These are phyloP conservation scores for Drosophila siamana DNA, from an alignment of 2,888 invertebrate genomes.

Conservation along the genomic window DNA sequence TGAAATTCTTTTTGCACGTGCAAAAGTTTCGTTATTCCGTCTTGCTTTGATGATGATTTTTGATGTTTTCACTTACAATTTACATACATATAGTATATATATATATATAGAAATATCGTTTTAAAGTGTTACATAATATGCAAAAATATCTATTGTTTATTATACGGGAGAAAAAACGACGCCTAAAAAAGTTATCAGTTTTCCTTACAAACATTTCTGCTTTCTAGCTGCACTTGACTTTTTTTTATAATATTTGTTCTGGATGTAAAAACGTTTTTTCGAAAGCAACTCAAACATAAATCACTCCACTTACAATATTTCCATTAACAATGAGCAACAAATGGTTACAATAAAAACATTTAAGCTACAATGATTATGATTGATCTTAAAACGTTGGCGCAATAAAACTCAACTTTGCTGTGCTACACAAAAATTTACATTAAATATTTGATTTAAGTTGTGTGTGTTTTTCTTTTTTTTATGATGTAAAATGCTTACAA, in stretches of 20 bases:
- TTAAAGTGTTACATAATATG: constrained; percentile 75
- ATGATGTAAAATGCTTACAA: constrained; percentile 72
- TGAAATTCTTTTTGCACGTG: constrained; percentile 38
- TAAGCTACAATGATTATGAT: constrained; percentile 66
- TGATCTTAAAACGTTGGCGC: constrained; percentile 47
- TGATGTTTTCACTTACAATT: constrained; percentile 58
- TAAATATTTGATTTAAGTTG: constrained; percentile 76
- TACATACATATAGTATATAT: constrained; percentile 64
- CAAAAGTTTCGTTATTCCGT: constrained; percentile 50
- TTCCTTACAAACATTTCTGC: constrained; percentile 36
- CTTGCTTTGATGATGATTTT: constrained; percentile 35
- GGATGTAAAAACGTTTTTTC: constrained; percentile 16
- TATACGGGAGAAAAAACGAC: constrained; percentile 70
- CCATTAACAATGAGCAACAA: constrained; percentile 72
- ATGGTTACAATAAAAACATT: constrained; percentile 79
- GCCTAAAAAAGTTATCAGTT: constrained; percentile 66
- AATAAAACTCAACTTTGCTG: constrained; percentile 58
- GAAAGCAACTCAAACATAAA: constrained; percentile 63
- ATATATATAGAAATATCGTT: constrained; percentile 63
- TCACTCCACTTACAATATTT: constrained; percentile 17
- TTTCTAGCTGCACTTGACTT: constrained; percentile 37
- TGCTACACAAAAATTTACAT: constrained; percentile 68
- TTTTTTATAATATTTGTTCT: constrained; percentile 1
- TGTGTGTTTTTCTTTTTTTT: neutral
- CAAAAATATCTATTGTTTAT: constrained; percentile 77